phyloP scores from a whole-genome alignment of 1,140 invertebrate species.

The Bombus superbus region DNA sequence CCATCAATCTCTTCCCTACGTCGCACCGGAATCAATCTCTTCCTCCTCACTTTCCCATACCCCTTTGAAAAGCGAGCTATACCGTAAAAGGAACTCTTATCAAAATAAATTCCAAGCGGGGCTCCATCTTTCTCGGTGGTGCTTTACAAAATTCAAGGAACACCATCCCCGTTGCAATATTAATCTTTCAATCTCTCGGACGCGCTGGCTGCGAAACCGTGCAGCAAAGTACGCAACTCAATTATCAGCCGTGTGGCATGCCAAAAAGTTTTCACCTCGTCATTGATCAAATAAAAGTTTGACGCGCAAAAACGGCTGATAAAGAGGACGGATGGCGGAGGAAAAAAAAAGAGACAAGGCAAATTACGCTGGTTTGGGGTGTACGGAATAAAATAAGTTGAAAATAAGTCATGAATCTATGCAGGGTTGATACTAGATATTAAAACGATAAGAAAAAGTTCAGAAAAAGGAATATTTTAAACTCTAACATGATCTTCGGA shows the following conservation, averaged over 20 bases:
- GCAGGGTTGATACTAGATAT: too few relatives aligned
- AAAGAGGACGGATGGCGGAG: neutral
- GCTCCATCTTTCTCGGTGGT: neutral
- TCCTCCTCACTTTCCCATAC: neutral
- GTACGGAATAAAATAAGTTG: slow-evolving; percentile 1
- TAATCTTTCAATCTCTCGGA: slow-evolving; percentile 42
- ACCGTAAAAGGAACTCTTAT: neutral
- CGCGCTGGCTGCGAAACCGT: neutral
- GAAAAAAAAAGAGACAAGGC: neutral
- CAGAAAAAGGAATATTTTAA: too few relatives aligned
- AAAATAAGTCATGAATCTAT: too few relatives aligned
- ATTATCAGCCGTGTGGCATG: slow-evolving; percentile 31
- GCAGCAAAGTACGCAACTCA: slow-evolving; percentile 32
- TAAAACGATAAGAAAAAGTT: too few relatives aligned
- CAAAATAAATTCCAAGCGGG: neutral
- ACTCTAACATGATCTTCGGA: too few relatives aligned
- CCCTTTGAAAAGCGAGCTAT: neutral
- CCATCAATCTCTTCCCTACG: neutral
- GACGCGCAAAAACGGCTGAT: slow-evolving; percentile 17
- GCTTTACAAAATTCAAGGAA: slow-evolving; percentile 17
- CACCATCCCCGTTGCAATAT: slow-evolving; percentile 26
- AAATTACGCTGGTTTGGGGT: slow-evolving; percentile 12
- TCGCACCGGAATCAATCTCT: slow-evolving; percentile 12
- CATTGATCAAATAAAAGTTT: slow-evolving; percentile 48
- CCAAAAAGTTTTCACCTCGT: slow-evolving; percentile 43